Evolutionary conservation across 1,140 invertebrate species (phyloP), one percentile per base, ranked within the genome.

Genomic region (Atta cephalotes): DNA sequence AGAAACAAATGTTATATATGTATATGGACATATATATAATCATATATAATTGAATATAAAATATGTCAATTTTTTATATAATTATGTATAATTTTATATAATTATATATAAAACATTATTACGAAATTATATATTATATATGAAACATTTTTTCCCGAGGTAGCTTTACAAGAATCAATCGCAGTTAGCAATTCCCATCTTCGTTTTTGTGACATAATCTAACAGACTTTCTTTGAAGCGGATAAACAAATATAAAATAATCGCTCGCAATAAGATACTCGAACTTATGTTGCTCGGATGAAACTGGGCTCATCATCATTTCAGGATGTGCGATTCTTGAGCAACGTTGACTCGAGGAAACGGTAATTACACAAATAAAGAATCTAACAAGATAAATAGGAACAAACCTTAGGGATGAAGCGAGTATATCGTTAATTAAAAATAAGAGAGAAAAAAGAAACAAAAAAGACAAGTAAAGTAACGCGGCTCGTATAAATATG

Each of bases 161-260:
- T 6, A 35, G 7, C 62, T 21, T 35, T 31, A 9, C 25, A 76
- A 87, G 49, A 63, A 87, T 90, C 77, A 84, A 90, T 87, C 85
- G 87, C 71, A 87, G 78, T 35, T 90, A 72, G 14, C 16, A 9
- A 72, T 60, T 72, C 63, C 16, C 31, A 14, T 14, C 25, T 72
- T 35, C 28, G 7, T 60, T 51, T 51, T 86, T 49, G 62, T 39
- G 18, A 71, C 58, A 76, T 51, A 35, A 25, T 60, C 53, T 74
- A 84, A 53, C 63, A 68, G 49, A 84, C 76, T 45, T 16, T 60
- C n/a, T 39, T 62, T 58, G 58, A 87, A 88, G 63, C 65, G 68
- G 68, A 70, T 87, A 86, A 70, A 74, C 56, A 72, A 65, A 25
- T 89, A 51, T 72, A 68, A 89, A 89, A 87, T 89, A 53, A 77